Base-by-base conservation (phyloP, 92 coral and sea anemone species). In the Paragorgia papillata region DNA sequence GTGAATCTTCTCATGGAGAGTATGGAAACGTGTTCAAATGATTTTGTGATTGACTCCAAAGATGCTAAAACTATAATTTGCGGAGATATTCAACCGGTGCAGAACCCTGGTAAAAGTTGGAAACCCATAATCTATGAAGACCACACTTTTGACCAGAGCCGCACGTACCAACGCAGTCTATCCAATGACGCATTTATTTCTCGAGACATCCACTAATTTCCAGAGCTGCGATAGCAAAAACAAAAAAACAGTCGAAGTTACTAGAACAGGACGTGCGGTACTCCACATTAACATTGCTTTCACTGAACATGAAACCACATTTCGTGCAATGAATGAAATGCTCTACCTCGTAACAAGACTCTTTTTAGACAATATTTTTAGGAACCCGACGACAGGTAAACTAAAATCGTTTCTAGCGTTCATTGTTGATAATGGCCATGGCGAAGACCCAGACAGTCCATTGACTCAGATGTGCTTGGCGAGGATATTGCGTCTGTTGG, bases 131-230 rank as follows among this genome's bases (percentile, higher is more conserved):
- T 51, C 21, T 79, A 83, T 77, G 87, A 83, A 79, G 84, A 77
- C n/a, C n/a, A n/a, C n/a, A n/a, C n/a, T n/a, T n/a, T n/a, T n/a
- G n/a, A n/a, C n/a, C n/a, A n/a, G n/a, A n/a, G n/a, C n/a, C n/a
- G n/a, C n/a, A n/a, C n/a, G n/a, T n/a, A n/a, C n/a, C n/a, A n/a
- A n/a, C n/a, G n/a, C n/a, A n/a, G n/a, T n/a, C n/a, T n/a, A n/a
- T n/a, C n/a, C n/a, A n/a, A n/a, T n/a, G n/a, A n/a, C 84, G 22
- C 87, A 78, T 56, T 79, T 83, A n/a, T 83, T 83, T 48, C 22
- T 83, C 19, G 58, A 80, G 34, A 22, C 66, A 24, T 62, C 25
- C 13, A 51, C 58, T 17, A 22, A 22, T 22, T 17, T 6, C 58
- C 21, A 17, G 21, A 51, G 26, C 21, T 17, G 9, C 4, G 26